Evolutionary conservation across 2,888 invertebrate genomes (phyloP), one percentile per base, ranked within the genome.

Genomic region (Habroteleia sp.): DNA sequence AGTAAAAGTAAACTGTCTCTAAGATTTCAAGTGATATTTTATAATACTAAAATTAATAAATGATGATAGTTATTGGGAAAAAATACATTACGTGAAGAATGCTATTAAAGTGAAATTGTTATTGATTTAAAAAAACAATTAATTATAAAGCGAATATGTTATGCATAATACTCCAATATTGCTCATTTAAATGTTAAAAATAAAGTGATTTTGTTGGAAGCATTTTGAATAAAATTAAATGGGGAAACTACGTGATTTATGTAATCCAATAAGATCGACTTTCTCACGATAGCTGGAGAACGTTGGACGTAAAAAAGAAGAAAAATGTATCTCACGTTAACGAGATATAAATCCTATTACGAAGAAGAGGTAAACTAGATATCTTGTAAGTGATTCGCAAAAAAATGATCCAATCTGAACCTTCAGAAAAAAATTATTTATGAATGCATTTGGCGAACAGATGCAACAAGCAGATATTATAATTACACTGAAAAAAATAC

Each of bases 261-360:
- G 74, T 69, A 69, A 74, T 74, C 63, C 50, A 63, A 58, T 58
- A 74, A 69, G 69, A 69, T 74, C 68, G 63, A 63, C 68, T 74
- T 74, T 68, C 74, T 56, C 48, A 48, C 54, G 54, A 48, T 48
- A 27, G 23, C 13, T 27, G 33, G 27, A 41, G 23, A 44, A 52
- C 41, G 65, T 39, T 20, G 42, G 17, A 33, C 25, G 50, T 44
- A 56, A 54, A 66, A 66, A 74, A 62, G 42, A 56, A 62, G 56
- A 56, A 68, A 50, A 62, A 23, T 62, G 25, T 44, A 87, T 85
- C 84, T 85, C 85, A 83, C 86, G 87, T 87, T 88, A 88, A 88
- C 87, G 86, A 88, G 88, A 88, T 87, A 87, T 86, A 88, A 88
- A 88, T 88, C 88, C 87, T 85, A 88, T 88, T 87, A 87, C 85